These are phyloP conservation scores for Pyrrhia umbra DNA, from an alignment of 2,888 invertebrate species.

Conservation along the genomic window DNA sequence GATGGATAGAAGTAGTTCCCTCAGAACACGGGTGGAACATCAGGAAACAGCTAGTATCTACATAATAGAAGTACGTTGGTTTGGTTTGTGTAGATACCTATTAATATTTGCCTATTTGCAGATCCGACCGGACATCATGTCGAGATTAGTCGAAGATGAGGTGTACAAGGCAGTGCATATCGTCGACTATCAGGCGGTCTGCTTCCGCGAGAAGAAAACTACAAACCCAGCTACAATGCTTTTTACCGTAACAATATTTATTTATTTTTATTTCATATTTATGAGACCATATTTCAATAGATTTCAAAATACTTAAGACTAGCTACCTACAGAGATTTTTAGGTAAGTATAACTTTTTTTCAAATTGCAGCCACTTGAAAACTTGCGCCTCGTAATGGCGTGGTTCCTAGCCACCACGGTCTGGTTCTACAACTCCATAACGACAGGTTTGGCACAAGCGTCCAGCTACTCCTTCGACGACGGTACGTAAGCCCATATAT, in stretches of 20 bases:
- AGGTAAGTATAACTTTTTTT: neutral
- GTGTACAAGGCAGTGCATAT: constrained; percentile 94
- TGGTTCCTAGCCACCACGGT: constrained; percentile 91
- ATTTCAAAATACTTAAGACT: no score
- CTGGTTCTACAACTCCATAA: constrained; percentile 90
- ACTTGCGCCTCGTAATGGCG: constrained; percentile 88
- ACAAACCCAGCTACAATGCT: constrained; percentile 91
- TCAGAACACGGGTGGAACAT: no score
- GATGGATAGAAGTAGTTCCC: no score
- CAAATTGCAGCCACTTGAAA: constrained; percentile 89
- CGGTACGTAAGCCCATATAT: constrained; percentile 73
- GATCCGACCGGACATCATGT: constrained; percentile 93
- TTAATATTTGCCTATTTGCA: no score
- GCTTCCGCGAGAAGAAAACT: constrained; percentile 92
- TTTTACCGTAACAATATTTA: constrained; percentile 88
- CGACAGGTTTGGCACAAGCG: constrained; percentile 86
- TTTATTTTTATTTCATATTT: neutral
- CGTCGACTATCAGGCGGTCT: constrained; percentile 97
- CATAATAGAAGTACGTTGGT: no score
- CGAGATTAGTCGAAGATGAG: constrained; percentile 92
- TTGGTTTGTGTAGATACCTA: no score
- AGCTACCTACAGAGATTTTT: no score
- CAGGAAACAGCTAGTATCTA: no score
- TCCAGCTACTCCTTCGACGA: constrained; percentile 85
- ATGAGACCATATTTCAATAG: neutral